A percentile compares a stretch with the other conserved stretches of the same genome.
These are phyloP conservation scores for Magallana ariakensis DNA, from an alignment of 1,140 invertebrate genomes.

Conservation along the genomic window DNA sequence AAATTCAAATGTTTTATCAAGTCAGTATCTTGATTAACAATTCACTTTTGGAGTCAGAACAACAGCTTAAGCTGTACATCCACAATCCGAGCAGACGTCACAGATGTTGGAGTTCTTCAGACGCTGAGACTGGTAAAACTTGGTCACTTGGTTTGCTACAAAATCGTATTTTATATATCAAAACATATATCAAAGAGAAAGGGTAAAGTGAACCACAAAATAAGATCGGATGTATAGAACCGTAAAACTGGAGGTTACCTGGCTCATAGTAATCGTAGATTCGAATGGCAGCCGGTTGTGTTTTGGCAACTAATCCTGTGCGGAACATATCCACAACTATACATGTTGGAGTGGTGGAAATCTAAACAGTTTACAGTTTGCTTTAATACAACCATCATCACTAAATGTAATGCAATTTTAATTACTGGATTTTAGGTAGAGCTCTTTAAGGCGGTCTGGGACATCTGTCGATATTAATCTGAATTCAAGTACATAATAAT, in stretches of 20 bases:
- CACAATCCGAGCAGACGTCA: conserved; percentile 65
- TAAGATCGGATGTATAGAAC: too few species aligned
- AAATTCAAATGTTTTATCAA: too few species aligned
- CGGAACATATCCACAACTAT: conserved; percentile 91
- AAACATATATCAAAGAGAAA: background rate
- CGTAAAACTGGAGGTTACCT: conserved; percentile 80
- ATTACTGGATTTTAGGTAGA: too few species aligned
- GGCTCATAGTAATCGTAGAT: conserved; percentile 96
- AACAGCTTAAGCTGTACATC: conserved; percentile 32
- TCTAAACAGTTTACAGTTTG: conserved; percentile 76
- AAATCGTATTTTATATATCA: conserved; percentile 30
- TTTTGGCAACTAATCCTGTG: conserved; percentile 92
- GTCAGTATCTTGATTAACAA: too few species aligned
- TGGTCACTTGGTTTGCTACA: conserved; percentile 67
- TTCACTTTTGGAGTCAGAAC: too few species aligned
- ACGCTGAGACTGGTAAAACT: conserved; percentile 65
- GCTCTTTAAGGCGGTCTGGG: too few species aligned
- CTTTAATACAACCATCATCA: too few species aligned
- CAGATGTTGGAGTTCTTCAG: conserved; percentile 66
- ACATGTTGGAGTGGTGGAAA: conserved; percentile 88
- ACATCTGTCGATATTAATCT: too few species aligned
- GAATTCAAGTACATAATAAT: too few species aligned
- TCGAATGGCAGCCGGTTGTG: conserved; percentile 90
- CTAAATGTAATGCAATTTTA: too few species aligned
- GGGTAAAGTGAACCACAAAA: too few species aligned